phyloP scores from a whole-genome alignment of 2,888 invertebrate species.

The Leucoptera coffeella region DNA sequence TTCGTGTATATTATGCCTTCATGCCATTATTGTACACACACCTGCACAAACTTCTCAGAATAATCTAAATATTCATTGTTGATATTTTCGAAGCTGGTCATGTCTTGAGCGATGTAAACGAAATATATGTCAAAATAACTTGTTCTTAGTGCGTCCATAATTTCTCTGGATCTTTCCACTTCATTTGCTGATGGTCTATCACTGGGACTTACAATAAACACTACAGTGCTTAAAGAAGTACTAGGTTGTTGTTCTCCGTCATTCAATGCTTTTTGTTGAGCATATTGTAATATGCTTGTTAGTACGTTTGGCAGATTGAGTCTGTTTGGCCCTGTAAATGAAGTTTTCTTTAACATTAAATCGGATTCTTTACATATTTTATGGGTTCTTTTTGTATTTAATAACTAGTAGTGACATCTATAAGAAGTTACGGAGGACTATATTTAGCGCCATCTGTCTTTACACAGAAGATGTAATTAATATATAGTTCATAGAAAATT shows the following conservation, averaged over 20 bases:
- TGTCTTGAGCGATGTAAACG: conserved; percentile 38
- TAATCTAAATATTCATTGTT: conserved; percentile 38
- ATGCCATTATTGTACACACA: conserved; percentile 8
- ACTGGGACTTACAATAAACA: conserved; percentile 44
- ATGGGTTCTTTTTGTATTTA: no score
- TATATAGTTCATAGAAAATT: no score
- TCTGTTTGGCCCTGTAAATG: conserved; percentile 45
- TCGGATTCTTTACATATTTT: no score
- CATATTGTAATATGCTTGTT: conserved; percentile 33
- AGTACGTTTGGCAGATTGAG: conserved; percentile 42
- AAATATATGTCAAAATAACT: conserved; percentile 49
- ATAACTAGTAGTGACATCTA: no score
- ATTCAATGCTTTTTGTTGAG: conserved; percentile 28
- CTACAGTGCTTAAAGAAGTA: conserved; percentile 38
- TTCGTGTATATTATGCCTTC: no score
- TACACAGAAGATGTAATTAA: no score
- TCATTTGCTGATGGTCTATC: conserved; percentile 37
- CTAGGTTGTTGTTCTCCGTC: conserved; percentile 21
- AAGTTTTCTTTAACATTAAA: no score
- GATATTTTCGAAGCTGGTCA: conserved; percentile 33
- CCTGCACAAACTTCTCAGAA: conserved; percentile 39
- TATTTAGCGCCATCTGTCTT: no score
- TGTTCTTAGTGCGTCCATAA: conserved; percentile 33
- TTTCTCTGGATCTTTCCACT: conserved; percentile 21
- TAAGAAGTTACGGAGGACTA: no score